Evolutionary conservation across 2,797 vertebrate species (phyloP), one percentile per base, ranked within the genome.

Genomic region (Myoxocephalus aenaeus): DNA sequence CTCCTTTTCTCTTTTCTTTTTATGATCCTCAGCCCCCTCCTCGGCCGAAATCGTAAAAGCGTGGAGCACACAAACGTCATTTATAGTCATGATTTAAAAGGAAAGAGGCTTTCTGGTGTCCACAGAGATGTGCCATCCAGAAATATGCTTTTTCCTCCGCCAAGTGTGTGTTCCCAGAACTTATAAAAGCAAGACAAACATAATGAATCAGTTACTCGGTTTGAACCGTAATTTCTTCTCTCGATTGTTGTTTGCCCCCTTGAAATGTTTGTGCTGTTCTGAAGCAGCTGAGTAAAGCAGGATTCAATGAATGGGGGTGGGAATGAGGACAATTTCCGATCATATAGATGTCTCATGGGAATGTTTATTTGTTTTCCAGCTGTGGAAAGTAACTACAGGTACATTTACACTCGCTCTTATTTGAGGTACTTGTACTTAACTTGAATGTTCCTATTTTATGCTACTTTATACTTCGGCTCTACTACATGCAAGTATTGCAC

Each of bases 1-100:
- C 93, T 92, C 85, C 90, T 93, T 94, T 94, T 95, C 92, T 93
- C 90, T 93, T 91, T 94, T 92, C 87, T 90, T 90, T 94, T 94
- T 90, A 93, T 91, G 90, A 93, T 84, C 82, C 81, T 76, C 86
- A 75, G 77, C 84, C 72, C 71, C 85, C 86, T 42, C 73, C 79
- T 64, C 75, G 32, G 29, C 73, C 36, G 63, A 75, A 89, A 93
- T 91, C 91, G 91, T 92, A 89, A 94, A 92, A 88, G 83, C 79
- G 32, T 15, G 62, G 70, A 84, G 89, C 61, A 25, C 82, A 74
- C 85, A 90, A 89, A 88, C 68, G 84, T 92, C 90, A 91, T 89
- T 92, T 86, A 84, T 83, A 87, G 84, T 89, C 86, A 70, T 87
- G 86, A 91, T 90, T 91, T 88, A 90, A 83, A 77, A 81, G 72